These are phyloP conservation scores for Actenoides lindsayi DNA, from an alignment of 2,113 vertebrate genomes.

Conservation along the genomic window DNA sequence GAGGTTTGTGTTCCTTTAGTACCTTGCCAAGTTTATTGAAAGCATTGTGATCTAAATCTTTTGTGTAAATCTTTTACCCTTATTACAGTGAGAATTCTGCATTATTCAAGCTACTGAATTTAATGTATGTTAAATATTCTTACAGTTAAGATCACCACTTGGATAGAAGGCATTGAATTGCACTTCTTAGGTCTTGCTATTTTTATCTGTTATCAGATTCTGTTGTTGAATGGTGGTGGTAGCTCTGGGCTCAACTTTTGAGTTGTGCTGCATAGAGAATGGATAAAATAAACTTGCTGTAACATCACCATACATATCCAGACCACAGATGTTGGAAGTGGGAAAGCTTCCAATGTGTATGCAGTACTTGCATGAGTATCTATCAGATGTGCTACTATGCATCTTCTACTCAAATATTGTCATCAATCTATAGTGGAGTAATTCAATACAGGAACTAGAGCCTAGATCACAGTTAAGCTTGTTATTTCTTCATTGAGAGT, in stretches of 20 bases:
- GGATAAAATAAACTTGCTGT: neutral
- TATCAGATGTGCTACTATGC: neutral
- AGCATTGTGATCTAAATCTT: neutral
- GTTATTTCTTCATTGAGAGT: neutral
- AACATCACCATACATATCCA: fast-evolving
- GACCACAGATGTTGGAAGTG: neutral
- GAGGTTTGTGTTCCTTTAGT: neutral
- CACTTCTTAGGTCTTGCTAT: neutral
- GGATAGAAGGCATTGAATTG: neutral
- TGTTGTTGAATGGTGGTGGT: neutral
- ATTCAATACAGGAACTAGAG: neutral
- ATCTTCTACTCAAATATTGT: neutral
- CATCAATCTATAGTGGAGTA: neutral
- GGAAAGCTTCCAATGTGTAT: fast-evolving
- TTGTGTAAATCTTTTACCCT: neutral
- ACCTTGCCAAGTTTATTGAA: neutral
- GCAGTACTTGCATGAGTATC: neutral
- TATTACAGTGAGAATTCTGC: neutral
- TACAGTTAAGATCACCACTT: neutral
- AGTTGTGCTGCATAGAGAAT: neutral
- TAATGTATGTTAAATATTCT: neutral
- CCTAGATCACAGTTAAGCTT: neutral
- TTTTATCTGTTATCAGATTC: neutral
- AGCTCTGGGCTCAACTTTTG: neutral
- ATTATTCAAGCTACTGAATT: neutral